A percentile compares a stretch with the other conserved stretches of the same genome.
Evolutionary conservation across 2,888 invertebrate genomes (phyloP).

Genomic region (Augochlorella aurata): DNA sequence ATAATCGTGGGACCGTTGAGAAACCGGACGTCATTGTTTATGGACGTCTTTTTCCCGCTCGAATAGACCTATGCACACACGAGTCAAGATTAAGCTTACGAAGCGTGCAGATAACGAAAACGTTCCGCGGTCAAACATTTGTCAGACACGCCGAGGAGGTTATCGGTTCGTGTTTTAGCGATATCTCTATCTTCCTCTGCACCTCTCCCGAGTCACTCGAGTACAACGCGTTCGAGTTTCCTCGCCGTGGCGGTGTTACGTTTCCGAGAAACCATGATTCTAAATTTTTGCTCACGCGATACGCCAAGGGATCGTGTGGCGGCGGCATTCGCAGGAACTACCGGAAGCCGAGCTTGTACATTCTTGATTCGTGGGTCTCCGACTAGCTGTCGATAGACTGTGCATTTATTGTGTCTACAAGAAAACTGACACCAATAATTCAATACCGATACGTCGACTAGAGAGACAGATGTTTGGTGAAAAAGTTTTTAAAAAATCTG

Average conservation of each 20-base stretch:
- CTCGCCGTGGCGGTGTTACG: not conserved
- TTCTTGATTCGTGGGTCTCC: too few species aligned
- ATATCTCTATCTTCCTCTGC: slow-evolving; percentile 52
- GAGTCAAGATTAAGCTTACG: slow-evolving; percentile 7
- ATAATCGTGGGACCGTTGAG: not conserved
- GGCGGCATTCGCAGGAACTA: not conserved
- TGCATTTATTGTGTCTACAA: too few species aligned
- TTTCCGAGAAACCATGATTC: not conserved
- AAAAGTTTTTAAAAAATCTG: too few species aligned
- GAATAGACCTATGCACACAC: not conserved
- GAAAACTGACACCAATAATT: too few species aligned
- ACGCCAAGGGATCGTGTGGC: too few species aligned
- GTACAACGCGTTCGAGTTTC: not conserved
- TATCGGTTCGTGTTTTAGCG: slow-evolving; percentile 69
- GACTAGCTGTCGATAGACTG: too few species aligned
- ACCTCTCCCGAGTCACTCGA: slow-evolving; percentile 46
- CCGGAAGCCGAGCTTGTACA: too few species aligned
- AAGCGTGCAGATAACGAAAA: slow-evolving; percentile 43
- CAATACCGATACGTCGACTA: too few species aligned
- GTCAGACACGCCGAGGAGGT: slow-evolving; percentile 57
- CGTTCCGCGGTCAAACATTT: slow-evolving; percentile 64
- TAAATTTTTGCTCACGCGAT: not conserved
- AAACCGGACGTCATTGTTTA: not conserved
- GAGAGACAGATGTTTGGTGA: too few species aligned
- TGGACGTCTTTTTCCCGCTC: not conserved